phyloP scores from a whole-genome alignment of 1,140 invertebrate genomes.

The Cheumatopsyche charites region DNA sequence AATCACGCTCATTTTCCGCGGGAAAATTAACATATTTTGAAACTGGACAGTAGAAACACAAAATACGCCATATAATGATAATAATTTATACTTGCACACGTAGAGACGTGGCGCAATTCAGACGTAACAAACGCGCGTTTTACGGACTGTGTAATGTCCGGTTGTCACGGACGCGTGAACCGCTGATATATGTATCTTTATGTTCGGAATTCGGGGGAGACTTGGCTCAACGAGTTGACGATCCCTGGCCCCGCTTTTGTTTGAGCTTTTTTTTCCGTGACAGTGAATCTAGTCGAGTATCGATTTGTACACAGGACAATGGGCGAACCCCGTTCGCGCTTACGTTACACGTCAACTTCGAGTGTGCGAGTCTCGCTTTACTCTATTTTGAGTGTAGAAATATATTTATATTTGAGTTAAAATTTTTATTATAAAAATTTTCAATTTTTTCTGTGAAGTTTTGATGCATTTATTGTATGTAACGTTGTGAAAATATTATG shows the following conservation, averaged over 20 bases:
- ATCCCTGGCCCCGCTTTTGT: slow-evolving; percentile 16
- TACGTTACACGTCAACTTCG: slow-evolving; percentile 2
- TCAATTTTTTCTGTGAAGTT: no score
- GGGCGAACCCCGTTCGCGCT: background rate
- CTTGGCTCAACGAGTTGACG: background rate
- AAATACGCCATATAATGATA: no score
- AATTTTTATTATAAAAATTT: no score
- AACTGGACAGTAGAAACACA: no score
- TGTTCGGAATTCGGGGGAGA: background rate
- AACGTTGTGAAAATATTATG: no score
- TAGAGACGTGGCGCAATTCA: slow-evolving; percentile 6
- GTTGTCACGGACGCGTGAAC: slow-evolving; percentile 21
- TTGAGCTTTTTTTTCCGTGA: slow-evolving; percentile 12
- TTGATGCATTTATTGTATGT: no score
- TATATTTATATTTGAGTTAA: no score
- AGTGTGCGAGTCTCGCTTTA: no score
- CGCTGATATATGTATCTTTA: background rate
- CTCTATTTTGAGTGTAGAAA: no score
- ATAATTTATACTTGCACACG: background rate
- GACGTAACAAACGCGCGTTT: slow-evolving; percentile 24
- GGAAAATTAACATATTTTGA: no score
- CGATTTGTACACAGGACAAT: slow-evolving; percentile 30
- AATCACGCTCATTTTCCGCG: no score
- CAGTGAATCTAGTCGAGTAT: slow-evolving; percentile 30
- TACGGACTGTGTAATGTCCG: slow-evolving; percentile 26